These are phyloP conservation scores for Lates calcarifer DNA, from an alignment of 2,113 vertebrate species.

Conservation along the genomic window DNA sequence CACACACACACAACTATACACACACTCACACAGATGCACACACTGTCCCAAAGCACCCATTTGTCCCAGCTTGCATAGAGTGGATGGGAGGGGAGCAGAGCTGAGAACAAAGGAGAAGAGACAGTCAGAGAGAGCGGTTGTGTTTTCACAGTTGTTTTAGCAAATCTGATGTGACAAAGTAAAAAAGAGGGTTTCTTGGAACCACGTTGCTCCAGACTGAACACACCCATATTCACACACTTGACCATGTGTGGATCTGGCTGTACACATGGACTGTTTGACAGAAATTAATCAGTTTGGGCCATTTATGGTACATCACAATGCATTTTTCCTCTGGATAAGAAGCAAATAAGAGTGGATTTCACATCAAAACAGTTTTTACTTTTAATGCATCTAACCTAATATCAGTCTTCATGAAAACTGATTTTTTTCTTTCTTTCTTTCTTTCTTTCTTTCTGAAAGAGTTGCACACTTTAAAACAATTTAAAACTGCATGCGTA, in stretches of 20 bases:
- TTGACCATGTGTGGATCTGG: conserved; percentile 34
- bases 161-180: conserved; percentile 92
- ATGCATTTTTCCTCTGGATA: not conserved
- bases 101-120: conserved; percentile 77
- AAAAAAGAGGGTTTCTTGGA: conserved; percentile 85
- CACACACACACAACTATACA: too few species aligned
- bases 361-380: not conserved
- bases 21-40: conserved; percentile 30
- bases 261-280: conserved; percentile 37
- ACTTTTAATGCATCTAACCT: not conserved
- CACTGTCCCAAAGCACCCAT: conserved; percentile 82
- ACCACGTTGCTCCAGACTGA: conserved; percentile 82
- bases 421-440: too few species aligned
- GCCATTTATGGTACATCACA: not conserved
- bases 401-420: not conserved
- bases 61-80: conserved; percentile 79
- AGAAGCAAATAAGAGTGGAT: not conserved
- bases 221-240: too few species aligned
- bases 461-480: not conserved
- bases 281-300: conserved; percentile 25
- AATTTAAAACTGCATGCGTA: too few species aligned
- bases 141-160: conserved; percentile 92
- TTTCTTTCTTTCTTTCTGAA: not conserved
- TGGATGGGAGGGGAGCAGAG: conserved; percentile 56
- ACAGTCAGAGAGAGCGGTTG: conserved; percentile 84